Percentiles rank a stretch among this genome's conserved stretches.
Conservation (phyloP, 2,888 invertebrate genomes). For the Halictus quadricinctus region DNA sequence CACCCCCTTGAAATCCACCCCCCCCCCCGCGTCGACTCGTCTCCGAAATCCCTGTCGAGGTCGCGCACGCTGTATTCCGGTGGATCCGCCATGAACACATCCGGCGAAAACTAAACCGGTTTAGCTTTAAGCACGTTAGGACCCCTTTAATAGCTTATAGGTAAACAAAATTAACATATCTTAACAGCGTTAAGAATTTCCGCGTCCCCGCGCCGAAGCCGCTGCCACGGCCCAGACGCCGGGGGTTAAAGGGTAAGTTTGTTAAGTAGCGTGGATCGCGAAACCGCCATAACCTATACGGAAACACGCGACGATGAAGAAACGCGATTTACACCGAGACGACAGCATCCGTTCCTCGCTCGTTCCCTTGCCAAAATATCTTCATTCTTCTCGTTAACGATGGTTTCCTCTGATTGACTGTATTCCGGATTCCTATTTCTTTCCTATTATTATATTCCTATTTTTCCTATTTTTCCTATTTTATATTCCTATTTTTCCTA, state of each 20-base stretch:
- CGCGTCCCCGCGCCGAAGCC: slow-evolving; percentile 61
- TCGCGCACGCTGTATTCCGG: slow-evolving; percentile 69
- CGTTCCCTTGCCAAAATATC: not conserved
- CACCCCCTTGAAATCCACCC: not conserved
- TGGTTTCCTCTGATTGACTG: not conserved
- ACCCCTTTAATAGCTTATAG: slow-evolving; percentile 82
- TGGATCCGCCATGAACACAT: slow-evolving; percentile 78
- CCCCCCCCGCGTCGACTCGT: slow-evolving; percentile 23
- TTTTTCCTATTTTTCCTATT: no score
- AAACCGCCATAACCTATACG: slow-evolving; percentile 79
- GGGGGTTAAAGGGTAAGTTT: slow-evolving; percentile 78
- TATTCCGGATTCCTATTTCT: no score
- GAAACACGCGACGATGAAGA: slow-evolving; percentile 77
- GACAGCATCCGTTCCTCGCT: slow-evolving; percentile 22
- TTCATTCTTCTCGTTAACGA: not conserved
- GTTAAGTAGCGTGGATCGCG: slow-evolving; percentile 81
- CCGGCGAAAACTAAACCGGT: slow-evolving; percentile 82
- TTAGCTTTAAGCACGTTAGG: slow-evolving; percentile 82
- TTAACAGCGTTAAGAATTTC: slow-evolving; percentile 83
- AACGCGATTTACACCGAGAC: slow-evolving; percentile 53
- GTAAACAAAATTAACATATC: slow-evolving; percentile 83
- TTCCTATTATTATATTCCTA: no score
- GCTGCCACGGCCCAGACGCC: slow-evolving; percentile 58
- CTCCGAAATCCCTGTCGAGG: slow-evolving; percentile 64
- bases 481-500: no score